Evolutionary conservation across 2,888 invertebrate genomes (phyloP).

Genomic region (Liodrosophila aerea): DNA sequence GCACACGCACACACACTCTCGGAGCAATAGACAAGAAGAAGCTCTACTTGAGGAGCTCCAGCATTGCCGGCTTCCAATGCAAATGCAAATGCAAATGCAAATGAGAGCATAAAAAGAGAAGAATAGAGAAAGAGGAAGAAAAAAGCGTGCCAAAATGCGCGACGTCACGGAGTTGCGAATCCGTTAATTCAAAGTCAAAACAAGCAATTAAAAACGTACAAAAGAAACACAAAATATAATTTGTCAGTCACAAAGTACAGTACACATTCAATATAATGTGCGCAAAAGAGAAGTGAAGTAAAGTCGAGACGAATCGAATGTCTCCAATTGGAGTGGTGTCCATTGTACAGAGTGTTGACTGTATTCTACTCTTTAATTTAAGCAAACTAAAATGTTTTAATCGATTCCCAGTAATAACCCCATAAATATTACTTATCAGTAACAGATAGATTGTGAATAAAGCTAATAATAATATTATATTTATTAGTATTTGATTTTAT

Average conservation of each 20-base stretch:
- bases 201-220: slow-evolving; percentile 11
- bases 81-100: slow-evolving; percentile 29
- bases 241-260: slow-evolving; percentile 32
- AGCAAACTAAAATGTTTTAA: no score
- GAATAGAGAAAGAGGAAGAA: slow-evolving; percentile 7
- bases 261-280: slow-evolving; percentile 7
- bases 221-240: background rate
- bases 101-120: slow-evolving; percentile 5
- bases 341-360: no score
- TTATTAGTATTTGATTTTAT: no score
- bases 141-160: slow-evolving; percentile 48
- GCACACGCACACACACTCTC: slow-evolving; percentile 5
- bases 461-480: no score
- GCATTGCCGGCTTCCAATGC: slow-evolving; percentile 33
- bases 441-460: no score
- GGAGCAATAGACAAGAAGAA: slow-evolving; percentile 8
- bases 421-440: no score
- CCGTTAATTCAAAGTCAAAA: slow-evolving; percentile 45
- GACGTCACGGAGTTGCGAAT: slow-evolving; percentile 42
- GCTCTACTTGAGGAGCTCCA: slow-evolving; percentile 18
- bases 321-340: no score
- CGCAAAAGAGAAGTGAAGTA: no score
- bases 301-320: no score
- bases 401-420: no score
- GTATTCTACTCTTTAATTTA: no score